Evolutionary conservation across 2,888 invertebrate genomes (phyloP).

Genomic region (Drosophila anceps): DNA sequence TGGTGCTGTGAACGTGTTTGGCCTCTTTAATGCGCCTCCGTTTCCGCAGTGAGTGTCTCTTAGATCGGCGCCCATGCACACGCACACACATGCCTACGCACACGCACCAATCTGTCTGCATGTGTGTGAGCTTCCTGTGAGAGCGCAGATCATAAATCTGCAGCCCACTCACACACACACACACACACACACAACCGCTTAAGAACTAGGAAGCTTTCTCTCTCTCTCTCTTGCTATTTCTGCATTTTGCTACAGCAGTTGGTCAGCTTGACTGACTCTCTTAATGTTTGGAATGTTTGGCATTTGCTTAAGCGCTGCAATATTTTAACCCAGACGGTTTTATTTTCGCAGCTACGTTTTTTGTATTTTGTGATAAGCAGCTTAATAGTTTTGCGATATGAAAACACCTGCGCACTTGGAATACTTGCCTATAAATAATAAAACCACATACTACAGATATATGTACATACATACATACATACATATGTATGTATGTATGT

Average conservation of each 20-base stretch:
- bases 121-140: slow-evolving; percentile 29
- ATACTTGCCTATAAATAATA: slow-evolving; percentile 8
- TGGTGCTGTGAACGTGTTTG: slow-evolving; percentile 54
- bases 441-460: slow-evolving; percentile 6
- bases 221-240: neutral
- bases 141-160: slow-evolving; percentile 23
- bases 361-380: slow-evolving; percentile 33
- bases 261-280: neutral
- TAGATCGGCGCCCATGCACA: slow-evolving; percentile 34
- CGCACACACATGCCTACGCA: neutral
- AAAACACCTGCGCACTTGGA: slow-evolving; percentile 38
- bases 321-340: slow-evolving; percentile 8
- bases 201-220: slow-evolving; percentile 21
- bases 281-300: neutral
- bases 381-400: slow-evolving; percentile 21
- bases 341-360: neutral
- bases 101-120: neutral
- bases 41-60: slow-evolving; percentile 58
- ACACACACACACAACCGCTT: slow-evolving; percentile 27
- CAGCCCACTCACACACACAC: slow-evolving; percentile 28
- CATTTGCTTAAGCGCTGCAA: slow-evolving; percentile 14
- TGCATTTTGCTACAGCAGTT: neutral
- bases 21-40: slow-evolving; percentile 62
- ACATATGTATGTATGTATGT: neutral
- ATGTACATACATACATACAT: neutral